Evolutionary conservation across 1,140 invertebrate species (phyloP), one percentile per base, ranked within the genome.

Genomic region (Drosophila nigrodunni): DNA sequence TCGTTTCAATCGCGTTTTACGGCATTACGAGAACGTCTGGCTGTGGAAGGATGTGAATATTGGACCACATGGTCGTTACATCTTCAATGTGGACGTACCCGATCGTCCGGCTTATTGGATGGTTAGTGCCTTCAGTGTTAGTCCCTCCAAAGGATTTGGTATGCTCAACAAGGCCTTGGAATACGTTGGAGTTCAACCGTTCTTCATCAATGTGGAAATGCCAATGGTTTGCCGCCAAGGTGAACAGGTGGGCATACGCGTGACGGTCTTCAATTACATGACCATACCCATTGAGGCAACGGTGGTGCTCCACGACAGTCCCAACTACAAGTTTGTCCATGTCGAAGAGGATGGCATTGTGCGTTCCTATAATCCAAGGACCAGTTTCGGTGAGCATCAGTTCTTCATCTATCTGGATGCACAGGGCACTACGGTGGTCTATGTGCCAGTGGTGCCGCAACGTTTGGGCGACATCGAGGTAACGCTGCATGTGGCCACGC

Each of bases 141-240:
- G 97, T 82, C 96, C 96, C 5, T 95, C 95, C 0, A 93, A 94
- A 46, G 98, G 98, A 1, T 96, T 99, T 71, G 97, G 98, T 9
- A 96, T 99, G 94, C 91, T 98, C 30, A 93, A 94, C 8, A 94
- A 94, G 55, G 96, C 97, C 0, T 94, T 97, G 11, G 95, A 96
- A 93, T 98, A 98, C 92, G 94, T 96, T 35, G 97, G 97, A 3
- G 95, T 97, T 0, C 93, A 97, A 15, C 97, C 97, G 25, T 98
- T 99, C 94, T 99, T 97, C 92, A 98, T 99, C 50, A 97, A 97
- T 80, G 97, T 99, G 9, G 98, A 99, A 93, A 98, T 98, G 94
- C 98, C 98, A 0, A 94, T 94, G 0, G 92, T 93, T 11, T 96
- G 97, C 80, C 94, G 95, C 18, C 96, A 98, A 88, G 98, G 98